Percentiles rank a stretch among this genome's conserved stretches.
phyloP scores from a whole-genome alignment of 2,797 vertebrate genomes.

The Pagetopsis macropterus region DNA sequence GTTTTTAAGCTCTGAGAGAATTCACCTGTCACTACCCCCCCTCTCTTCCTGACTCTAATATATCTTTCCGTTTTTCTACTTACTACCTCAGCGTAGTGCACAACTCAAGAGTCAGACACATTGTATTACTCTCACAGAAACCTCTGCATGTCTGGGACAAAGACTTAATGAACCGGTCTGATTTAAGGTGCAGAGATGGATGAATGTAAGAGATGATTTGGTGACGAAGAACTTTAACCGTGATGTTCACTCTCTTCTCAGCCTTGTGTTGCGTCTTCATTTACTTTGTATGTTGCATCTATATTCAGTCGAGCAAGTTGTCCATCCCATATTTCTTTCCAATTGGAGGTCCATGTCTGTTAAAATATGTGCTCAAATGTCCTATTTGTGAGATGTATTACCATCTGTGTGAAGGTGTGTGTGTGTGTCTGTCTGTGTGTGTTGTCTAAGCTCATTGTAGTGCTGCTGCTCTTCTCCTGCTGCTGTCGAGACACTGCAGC shows the following conservation, averaged over 20 bases:
- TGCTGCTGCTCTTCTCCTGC: slow-evolving; percentile 73
- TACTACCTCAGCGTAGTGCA: not conserved
- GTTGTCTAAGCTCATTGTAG: slow-evolving; percentile 55
- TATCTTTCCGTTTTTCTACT: slow-evolving; percentile 30
- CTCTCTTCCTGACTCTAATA: slow-evolving; percentile 28
- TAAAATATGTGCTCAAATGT: slow-evolving; percentile 68
- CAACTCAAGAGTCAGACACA: slow-evolving; percentile 10
- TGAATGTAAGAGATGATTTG: slow-evolving; percentile 32
- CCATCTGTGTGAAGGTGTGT: slow-evolving; percentile 38
- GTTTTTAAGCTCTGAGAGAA: slow-evolving; percentile 5
- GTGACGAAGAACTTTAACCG: not conserved
- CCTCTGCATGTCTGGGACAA: slow-evolving; percentile 13
- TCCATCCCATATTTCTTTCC: slow-evolving; percentile 59
- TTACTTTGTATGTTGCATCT: slow-evolving; percentile 59
- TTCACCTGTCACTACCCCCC: slow-evolving; percentile 25
- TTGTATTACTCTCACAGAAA: slow-evolving; percentile 24
- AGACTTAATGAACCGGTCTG: slow-evolving; percentile 14
- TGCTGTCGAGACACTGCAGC: slow-evolving; percentile 77
- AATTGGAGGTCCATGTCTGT: slow-evolving; percentile 77
- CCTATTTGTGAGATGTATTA: slow-evolving; percentile 49
- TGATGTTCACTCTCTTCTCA: slow-evolving; percentile 25
- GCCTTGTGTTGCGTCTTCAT: slow-evolving; percentile 43
- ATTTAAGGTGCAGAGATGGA: slow-evolving; percentile 31
- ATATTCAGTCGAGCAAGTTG: slow-evolving; percentile 40
- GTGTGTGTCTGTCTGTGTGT: slow-evolving; percentile 56